Evolutionary conservation across 2,113 vertebrate genomes (phyloP).

Genomic region (Halcyon senegalensis): DNA sequence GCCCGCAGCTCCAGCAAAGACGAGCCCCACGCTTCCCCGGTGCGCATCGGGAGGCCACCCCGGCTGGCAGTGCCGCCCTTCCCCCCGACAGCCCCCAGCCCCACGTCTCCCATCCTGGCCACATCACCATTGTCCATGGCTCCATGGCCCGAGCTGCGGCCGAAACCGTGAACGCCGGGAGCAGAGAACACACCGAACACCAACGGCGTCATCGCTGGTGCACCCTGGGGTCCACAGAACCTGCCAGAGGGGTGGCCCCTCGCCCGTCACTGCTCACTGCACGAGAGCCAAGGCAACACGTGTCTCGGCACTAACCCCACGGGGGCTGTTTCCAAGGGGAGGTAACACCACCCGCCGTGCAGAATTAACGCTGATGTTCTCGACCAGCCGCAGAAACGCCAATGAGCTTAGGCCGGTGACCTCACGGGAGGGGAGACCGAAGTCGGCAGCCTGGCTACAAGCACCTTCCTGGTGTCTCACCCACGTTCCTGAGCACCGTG

Average conservation of each 20-base stretch:
- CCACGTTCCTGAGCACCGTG: not conserved
- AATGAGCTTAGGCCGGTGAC: not conserved
- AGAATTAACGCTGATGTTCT: not conserved
- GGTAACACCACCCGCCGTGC: no score
- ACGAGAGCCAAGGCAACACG: not conserved
- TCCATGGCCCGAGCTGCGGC: not conserved
- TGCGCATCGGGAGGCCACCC: not conserved
- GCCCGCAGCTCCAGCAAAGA: not conserved
- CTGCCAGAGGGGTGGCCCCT: not conserved
- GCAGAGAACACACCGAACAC: not conserved
- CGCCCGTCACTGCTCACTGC: not conserved
- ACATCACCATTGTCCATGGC: not conserved
- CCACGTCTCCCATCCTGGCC: rapidly evolving
- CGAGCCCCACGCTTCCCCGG: not conserved
- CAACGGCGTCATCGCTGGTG: rapidly evolving
- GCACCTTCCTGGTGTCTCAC: not conserved
- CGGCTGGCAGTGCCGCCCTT: not conserved
- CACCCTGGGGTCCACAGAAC: rapidly evolving
- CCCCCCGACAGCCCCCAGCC: not conserved
- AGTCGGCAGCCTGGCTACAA: not conserved
- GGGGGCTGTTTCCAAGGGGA: not conserved
- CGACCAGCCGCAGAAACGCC: not conserved
- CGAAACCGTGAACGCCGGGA: not conserved
- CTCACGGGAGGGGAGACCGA: not conserved
- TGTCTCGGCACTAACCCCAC: not conserved